Base-by-base conservation (phyloP, 1,140 invertebrate genomes). In the Drosophila carrolli region DNA sequence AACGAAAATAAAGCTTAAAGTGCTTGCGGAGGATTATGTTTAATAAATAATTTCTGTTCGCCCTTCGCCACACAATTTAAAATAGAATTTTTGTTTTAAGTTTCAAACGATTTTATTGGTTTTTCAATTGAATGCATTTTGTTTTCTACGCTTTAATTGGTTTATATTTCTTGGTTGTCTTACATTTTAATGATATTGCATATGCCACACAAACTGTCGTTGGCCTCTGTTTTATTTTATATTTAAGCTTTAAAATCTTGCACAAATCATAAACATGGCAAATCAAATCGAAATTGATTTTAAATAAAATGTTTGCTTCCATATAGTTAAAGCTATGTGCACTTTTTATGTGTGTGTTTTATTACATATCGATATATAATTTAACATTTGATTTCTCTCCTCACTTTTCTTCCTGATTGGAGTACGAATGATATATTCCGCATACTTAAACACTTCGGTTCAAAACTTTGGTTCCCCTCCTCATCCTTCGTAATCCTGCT, bases 101-200 rank as follows among this genome's bases (percentile, higher is more conserved):
- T 58, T 58, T 70, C 44, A 50, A 83, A 81, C 78, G 61, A 59
- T 78, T 86, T 68, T 78, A 71, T 78, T 76, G 56, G 54, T 66
- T 84, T 76, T 81, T 78, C 50, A 66, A 73, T 72, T 67, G 72
- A 86, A 70, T 82, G 61, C 70, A 59, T 80, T 70, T 56, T 55
- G 44, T 48, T 63, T 62, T 40, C 55, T 57, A 65, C 63, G 29
- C 23, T 57, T 59, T 55, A 44, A 73, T 55, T 77, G 44, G 44
- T 81, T 68, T 84, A 77, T 51, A 78, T 58, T 67, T 71, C n/a
- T 54, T 71, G 43, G 29, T 50, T 65, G 16, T 16, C 75, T 86
- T 86, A 86, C 65, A 51, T 63, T 29, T 14, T 89, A 77, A 88
- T 89, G 83, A 88, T 88, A 88, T 89, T 88, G 83, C 84, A 83